A percentile compares a stretch with the other conserved stretches of the same genome.
Conservation (phyloP, 2,888 invertebrate species). For the Frankliniella intonsa region DNA sequence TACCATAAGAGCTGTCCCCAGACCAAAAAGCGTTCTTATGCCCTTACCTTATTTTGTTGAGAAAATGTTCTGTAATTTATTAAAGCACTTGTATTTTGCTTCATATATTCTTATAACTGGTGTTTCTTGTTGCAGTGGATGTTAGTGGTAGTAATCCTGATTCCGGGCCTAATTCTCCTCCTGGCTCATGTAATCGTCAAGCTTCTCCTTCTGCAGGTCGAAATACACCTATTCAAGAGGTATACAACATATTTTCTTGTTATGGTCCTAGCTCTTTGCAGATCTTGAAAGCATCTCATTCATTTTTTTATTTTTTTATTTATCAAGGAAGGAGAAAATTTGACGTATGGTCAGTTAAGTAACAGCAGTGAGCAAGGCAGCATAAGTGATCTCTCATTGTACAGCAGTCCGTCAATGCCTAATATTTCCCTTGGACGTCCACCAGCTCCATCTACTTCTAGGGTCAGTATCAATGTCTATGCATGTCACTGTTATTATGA, state of each 20-base stretch:
- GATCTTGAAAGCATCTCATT: conserved; percentile 20
- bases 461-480: conserved; percentile 39
- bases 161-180: conserved; percentile 72
- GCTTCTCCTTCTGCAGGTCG: conserved; percentile 57
- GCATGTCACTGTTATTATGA: not conserved
- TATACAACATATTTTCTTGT: conserved; percentile 35
- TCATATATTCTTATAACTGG: not conserved
- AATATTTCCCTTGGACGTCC: conserved; percentile 91
- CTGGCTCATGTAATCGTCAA: conserved; percentile 54
- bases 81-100: too few relatives aligned
- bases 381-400: conserved; percentile 71
- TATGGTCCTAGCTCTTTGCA: not conserved
- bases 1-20: too few relatives aligned
- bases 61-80: not conserved
- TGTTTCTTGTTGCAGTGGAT: conserved; percentile 42
- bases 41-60: not conserved
- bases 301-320: conserved; percentile 20
- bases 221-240: conserved; percentile 70
- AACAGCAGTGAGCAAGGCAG: conserved; percentile 58
- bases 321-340: conserved; percentile 64
- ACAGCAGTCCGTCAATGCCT: conserved; percentile 94
- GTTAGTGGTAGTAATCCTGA: conserved; percentile 60
- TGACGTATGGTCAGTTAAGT: conserved; percentile 53
- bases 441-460: conserved; percentile 44
- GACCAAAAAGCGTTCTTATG: too few relatives aligned